A percentile compares a stretch with the other conserved stretches of the same genome.
Evolutionary conservation across 2,888 invertebrate genomes (phyloP).

Genomic region (Mesopsocus fuscifrons): DNA sequence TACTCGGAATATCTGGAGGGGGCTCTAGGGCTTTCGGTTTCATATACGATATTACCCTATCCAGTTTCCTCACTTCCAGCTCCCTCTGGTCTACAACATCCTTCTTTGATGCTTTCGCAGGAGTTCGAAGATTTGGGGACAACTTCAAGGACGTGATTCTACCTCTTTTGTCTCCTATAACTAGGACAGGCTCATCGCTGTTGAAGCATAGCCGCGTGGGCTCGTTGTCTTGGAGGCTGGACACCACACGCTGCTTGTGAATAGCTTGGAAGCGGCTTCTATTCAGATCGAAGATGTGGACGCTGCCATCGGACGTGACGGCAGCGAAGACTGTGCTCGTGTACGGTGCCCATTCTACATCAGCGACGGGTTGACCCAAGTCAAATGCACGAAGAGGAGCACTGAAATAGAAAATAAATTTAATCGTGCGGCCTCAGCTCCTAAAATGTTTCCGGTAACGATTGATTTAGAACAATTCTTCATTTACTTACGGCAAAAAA

Average conservation of each 20-base stretch:
- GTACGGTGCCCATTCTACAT: slow-evolving; percentile 92
- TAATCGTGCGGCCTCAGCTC: too few relatives aligned
- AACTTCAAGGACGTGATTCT: slow-evolving; percentile 68
- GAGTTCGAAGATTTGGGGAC: slow-evolving; percentile 77
- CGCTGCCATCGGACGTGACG: slow-evolving; percentile 76
- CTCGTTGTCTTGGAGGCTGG: slow-evolving; percentile 57
- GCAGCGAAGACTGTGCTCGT: slow-evolving; percentile 94
- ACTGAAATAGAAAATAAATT: slow-evolving; percentile 24
- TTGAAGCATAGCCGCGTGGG: slow-evolving; percentile 60
- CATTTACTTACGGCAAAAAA: not conserved
- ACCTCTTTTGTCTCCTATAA: slow-evolving; percentile 46
- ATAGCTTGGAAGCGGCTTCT: slow-evolving; percentile 85
- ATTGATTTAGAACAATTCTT: slow-evolving; percentile 6
- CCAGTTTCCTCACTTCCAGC: slow-evolving; percentile 54
- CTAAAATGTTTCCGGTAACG: too few relatives aligned
- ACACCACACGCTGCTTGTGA: slow-evolving; percentile 73
- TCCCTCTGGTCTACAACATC: slow-evolving; percentile 38
- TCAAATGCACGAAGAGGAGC: slow-evolving; percentile 88
- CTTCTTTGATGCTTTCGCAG: slow-evolving; percentile 67
- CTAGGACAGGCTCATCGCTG: slow-evolving; percentile 14
- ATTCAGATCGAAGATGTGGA: slow-evolving; percentile 67
- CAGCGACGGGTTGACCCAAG: slow-evolving; percentile 73
- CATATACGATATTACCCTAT: slow-evolving; percentile 40
- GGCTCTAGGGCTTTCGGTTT: too few relatives aligned
- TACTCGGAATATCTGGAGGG: too few relatives aligned